Base-by-base conservation (phyloP, 2,888 invertebrate genomes). In the Liopterus haemorrhoidalis region DNA sequence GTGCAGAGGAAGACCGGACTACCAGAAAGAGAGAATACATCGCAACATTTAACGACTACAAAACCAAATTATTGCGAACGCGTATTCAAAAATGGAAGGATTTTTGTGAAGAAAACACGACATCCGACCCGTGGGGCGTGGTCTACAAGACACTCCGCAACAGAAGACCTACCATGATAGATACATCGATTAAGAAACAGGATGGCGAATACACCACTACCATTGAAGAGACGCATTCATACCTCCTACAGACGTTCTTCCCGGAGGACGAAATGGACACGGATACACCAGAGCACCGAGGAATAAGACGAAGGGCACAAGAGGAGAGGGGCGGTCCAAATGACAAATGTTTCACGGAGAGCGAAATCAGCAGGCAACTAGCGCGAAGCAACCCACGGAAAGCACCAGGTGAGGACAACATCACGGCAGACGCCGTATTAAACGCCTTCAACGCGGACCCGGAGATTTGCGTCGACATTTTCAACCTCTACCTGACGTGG, bases 81-180 rank as follows among this genome's bases (percentile, higher is more conserved):
- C 20, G 41, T 16, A 16, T 41, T 4, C 12, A 41, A 3, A 46
- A 42, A 8, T 49, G 41, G 44, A 40, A 42, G 9, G 42, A 51
- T 2, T 48, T 45, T 15, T 45, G 47, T 19, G 35, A 31, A 1
- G 12, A 19, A 16, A 40, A 22, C 2, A 24, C 37, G 4, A 39
- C 19, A 15, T 35, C 28, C 2, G 49, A 51, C 20, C 49, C 51
- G 12, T 49, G 49, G 49, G 42, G 49, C 6, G 22, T 32, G 1
- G 48, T 45, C 5, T 51, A 51, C 12, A 35, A 32, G 14, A n/a
- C n/a, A n/a, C n/a, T n/a, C 27, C 27, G 27, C 11, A 27, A 27
- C 6, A 31, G 12, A 12, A 31, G 18, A 14, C 15, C 15, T 6
- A 4, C 31, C 15, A 4, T 12, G 5, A 15, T 14, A 6, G 18